Conservation (phyloP, 2,888 invertebrate species). For the Phania funesta region DNA sequence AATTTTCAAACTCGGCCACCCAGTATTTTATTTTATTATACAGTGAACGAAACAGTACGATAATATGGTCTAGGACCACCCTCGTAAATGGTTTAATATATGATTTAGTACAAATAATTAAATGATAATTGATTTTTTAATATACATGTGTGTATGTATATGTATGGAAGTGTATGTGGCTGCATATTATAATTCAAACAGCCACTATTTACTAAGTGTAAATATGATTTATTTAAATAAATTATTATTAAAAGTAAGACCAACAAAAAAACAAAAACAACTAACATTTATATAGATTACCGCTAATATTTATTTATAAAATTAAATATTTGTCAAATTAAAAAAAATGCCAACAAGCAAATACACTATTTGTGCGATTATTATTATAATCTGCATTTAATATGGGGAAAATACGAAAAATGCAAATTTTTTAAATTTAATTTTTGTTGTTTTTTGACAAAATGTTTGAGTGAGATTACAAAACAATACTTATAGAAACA, state of each 20-base stretch:
- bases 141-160: background rate
- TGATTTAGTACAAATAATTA: too few species aligned
- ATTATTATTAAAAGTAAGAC: background rate
- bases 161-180: slow-evolving; percentile 7
- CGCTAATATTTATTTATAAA: slow-evolving; percentile 30
- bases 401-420: slow-evolving; percentile 9
- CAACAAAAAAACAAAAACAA: background rate
- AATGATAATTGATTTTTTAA: background rate
- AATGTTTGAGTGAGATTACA: slow-evolving; percentile 80
- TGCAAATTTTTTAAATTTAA: slow-evolving; percentile 5
- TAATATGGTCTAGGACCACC: too few species aligned
- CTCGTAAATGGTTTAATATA: too few species aligned
- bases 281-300: slow-evolving; percentile 30
- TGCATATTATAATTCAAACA: background rate
- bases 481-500: slow-evolving; percentile 79
- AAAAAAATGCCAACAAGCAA: background rate
- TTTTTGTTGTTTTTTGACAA: slow-evolving; percentile 66
- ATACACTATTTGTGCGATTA: slow-evolving; percentile 22
- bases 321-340: slow-evolving; percentile 36
- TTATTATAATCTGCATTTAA: slow-evolving; percentile 50
- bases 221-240: slow-evolving; percentile 44
- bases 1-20: too few species aligned
- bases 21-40: too few species aligned
- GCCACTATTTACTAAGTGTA: slow-evolving; percentile 30
- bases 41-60: too few species aligned